A percentile compares a stretch with the other conserved stretches of the same genome.
phyloP scores from a whole-genome alignment of 2,797 vertebrate genomes.

The Triplophysa yarkandensis region DNA sequence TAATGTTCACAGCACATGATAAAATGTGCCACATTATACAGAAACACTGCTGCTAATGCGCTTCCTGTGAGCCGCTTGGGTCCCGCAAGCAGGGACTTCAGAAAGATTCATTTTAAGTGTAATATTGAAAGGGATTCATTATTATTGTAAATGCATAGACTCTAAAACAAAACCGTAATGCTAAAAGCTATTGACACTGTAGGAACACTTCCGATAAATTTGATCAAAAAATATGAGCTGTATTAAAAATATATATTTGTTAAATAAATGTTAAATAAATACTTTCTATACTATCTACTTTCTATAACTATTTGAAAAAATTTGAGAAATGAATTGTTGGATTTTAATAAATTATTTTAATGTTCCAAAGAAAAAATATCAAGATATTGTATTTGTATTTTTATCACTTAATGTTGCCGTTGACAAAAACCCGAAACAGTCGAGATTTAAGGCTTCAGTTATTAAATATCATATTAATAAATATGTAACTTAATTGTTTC shows the following conservation, averaged over 20 bases:
- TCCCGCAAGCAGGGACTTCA: neutral
- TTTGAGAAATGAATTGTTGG: too few relatives aligned
- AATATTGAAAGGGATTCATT: neutral
- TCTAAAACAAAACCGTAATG: conserved; percentile 11
- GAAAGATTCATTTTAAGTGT: conserved; percentile 10
- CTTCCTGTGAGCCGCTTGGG: conserved; percentile 5
- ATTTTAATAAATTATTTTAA: too few relatives aligned
- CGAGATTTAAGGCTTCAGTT: too few relatives aligned
- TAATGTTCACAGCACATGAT: conserved; percentile 39
- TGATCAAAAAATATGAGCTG: neutral
- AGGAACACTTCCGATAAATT: neutral
- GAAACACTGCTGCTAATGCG: conserved; percentile 43
- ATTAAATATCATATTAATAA: too few relatives aligned
- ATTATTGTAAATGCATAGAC: neutral
- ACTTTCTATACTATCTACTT: too few relatives aligned
- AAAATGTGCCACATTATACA: conserved; percentile 31
- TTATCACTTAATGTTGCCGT: too few relatives aligned
- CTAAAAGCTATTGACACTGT: neutral
- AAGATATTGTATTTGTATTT: too few relatives aligned
- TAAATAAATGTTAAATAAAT: too few relatives aligned
- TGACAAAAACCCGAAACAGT: too few relatives aligned
- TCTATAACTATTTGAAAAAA: too few relatives aligned
- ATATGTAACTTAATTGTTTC: conserved; percentile 38
- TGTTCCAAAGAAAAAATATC: too few relatives aligned
- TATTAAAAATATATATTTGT: neutral